A percentile compares a stretch with the other conserved stretches of the same genome.
These are phyloP conservation scores for Otis tarda DNA, from an alignment of 2,113 vertebrate genomes.

Conservation along the genomic window DNA sequence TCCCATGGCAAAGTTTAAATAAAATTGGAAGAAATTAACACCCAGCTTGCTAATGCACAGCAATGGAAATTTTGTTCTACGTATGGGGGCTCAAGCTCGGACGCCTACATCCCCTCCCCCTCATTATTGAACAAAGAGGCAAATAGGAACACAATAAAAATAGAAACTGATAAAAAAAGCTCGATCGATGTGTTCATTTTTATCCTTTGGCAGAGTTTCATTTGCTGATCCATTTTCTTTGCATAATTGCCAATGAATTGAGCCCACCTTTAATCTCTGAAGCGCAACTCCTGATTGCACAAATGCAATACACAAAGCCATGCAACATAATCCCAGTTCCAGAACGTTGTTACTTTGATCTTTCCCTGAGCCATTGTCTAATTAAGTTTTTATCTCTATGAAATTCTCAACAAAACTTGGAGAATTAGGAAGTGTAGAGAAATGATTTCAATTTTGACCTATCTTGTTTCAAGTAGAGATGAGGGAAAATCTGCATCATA, in stretches of 20 bases:
- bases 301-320: neutral
- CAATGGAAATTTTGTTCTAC: conserved; percentile 62
- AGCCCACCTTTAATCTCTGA: conserved; percentile 24
- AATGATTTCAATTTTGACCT: neutral
- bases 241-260: neutral
- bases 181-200: neutral
- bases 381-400: neutral
- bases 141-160: conserved; percentile 63
- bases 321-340: neutral
- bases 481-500: neutral
- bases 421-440: neutral
- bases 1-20: conserved; percentile 69
- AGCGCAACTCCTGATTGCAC: neutral
- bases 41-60: conserved; percentile 47
- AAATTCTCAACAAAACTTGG: neutral
- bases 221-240: neutral
- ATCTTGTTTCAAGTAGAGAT: neutral
- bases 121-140: conserved; percentile 67
- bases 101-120: conserved; percentile 24
- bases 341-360: neutral
- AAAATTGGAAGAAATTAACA: conserved; percentile 68
- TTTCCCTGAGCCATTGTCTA: neutral
- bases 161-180: conserved; percentile 57
- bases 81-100: conserved; percentile 9
- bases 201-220: neutral